These are phyloP conservation scores for Lerista edwardsae DNA, from an alignment of 2,797 vertebrate species.

Conservation along the genomic window DNA sequence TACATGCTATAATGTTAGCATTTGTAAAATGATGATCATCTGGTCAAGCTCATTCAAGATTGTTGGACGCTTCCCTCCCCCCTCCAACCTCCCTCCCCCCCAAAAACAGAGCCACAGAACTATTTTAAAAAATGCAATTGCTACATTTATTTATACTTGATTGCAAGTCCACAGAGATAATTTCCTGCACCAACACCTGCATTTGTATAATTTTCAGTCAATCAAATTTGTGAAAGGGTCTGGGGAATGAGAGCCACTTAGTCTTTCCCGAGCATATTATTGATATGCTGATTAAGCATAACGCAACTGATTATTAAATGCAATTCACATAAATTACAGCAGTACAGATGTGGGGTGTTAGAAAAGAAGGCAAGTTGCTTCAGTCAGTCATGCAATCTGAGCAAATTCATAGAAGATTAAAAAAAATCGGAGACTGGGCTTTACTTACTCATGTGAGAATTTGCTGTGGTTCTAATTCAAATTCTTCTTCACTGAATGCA, in stretches of 20 bases:
- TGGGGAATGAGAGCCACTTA: conserved; percentile 60
- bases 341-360: conserved; percentile 61
- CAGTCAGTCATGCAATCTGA: conserved; percentile 55
- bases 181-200: conserved; percentile 64
- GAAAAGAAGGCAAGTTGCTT: conserved; percentile 59
- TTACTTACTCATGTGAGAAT: conserved; percentile 50
- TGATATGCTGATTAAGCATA: conserved; percentile 71
- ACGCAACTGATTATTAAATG: conserved; percentile 65
- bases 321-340: conserved; percentile 68
- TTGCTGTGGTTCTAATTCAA: conserved; percentile 33
- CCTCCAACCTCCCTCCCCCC: too few species aligned
- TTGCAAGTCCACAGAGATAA: conserved; percentile 62
- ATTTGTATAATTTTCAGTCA: conserved; percentile 66
- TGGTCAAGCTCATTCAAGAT: conserved; percentile 63
- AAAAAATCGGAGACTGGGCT: neutral
- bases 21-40: conserved; percentile 27
- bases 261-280: conserved; percentile 60
- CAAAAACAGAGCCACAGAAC: conserved; percentile 42
- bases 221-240: conserved; percentile 54
- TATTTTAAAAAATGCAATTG: conserved; percentile 49
- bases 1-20: conserved; percentile 18
- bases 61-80: conserved; percentile 12
- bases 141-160: conserved; percentile 55
- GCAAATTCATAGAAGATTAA: conserved; percentile 54
- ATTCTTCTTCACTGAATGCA: conserved; percentile 9